A percentile compares a stretch with the other conserved stretches of the same genome.
phyloP scores from a whole-genome alignment of 2,888 invertebrate genomes.

The Idaea dimidiata region DNA sequence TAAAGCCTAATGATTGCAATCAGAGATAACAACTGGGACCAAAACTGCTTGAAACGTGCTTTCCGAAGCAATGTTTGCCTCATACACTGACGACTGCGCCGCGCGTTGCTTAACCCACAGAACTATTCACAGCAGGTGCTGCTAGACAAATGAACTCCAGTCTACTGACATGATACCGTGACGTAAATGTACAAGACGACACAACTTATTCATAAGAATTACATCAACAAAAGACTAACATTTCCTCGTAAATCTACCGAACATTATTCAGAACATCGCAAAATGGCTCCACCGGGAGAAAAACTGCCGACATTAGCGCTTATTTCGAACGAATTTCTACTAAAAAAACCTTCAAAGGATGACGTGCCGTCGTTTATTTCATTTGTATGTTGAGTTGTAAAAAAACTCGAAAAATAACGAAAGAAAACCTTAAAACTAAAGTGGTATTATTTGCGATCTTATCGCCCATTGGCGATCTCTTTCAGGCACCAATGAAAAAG shows the following conservation, averaged over 20 bases:
- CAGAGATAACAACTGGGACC: too few species aligned
- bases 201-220: neutral
- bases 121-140: too few species aligned
- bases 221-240: neutral
- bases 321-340: neutral
- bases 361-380: neutral
- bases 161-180: neutral
- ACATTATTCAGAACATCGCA: neutral
- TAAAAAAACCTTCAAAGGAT: neutral
- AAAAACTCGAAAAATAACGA: neutral
- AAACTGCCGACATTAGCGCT: slow-evolving; percentile 1
- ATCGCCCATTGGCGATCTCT: too few species aligned
- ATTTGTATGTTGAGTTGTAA: neutral
- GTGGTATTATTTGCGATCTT: too few species aligned
- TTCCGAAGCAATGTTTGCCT: too few species aligned
- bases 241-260: neutral
- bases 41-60: too few species aligned
- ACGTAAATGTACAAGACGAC: neutral
- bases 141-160: neutral
- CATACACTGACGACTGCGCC: too few species aligned
- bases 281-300: slow-evolving; percentile 1
- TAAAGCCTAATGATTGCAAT: too few species aligned
- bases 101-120: too few species aligned
- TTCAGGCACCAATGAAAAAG: too few species aligned
- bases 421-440: too few species aligned